Conservation (phyloP, 2,797 vertebrate genomes). For the Hapalemur alaotrensis region DNA sequence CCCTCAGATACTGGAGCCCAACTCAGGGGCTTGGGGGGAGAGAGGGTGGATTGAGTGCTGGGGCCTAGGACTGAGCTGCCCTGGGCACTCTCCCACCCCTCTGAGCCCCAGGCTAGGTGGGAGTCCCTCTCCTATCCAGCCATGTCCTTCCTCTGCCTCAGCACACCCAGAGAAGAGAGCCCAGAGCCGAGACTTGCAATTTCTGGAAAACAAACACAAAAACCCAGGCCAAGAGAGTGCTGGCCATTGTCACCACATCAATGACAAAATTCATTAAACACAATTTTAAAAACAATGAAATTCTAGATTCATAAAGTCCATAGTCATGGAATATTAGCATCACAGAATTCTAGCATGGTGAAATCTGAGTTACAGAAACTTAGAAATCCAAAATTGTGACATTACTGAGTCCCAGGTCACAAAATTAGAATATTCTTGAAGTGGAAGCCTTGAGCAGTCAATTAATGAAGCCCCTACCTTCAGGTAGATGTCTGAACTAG, state of each 20-base stretch:
- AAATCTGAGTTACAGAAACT: conserved; percentile 16
- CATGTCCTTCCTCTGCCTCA: background rate
- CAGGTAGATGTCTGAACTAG: background rate
- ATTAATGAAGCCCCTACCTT: background rate
- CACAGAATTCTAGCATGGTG: conserved; percentile 27
- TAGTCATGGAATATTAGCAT: background rate
- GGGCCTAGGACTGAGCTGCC: background rate
- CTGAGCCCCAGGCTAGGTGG: background rate
- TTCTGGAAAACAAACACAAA: conserved; percentile 44
- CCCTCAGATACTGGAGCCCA: background rate
- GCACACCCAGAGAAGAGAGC: background rate
- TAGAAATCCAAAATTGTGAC: conserved; percentile 16
- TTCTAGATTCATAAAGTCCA: conserved; percentile 8
- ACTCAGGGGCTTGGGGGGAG: background rate
- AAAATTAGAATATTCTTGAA: background rate
- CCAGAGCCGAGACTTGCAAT: background rate
- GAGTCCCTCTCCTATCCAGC: background rate
- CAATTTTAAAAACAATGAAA: background rate
- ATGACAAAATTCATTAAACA: conserved; percentile 30
- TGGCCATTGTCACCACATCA: background rate
- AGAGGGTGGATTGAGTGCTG: background rate
- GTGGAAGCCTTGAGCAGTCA: conserved; percentile 11
- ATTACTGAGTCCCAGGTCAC: background rate
- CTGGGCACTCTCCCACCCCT: background rate
- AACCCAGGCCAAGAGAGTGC: background rate